Evolutionary conservation across 2,888 invertebrate genomes (phyloP).

Genomic region (Drosophila demipolita): DNA sequence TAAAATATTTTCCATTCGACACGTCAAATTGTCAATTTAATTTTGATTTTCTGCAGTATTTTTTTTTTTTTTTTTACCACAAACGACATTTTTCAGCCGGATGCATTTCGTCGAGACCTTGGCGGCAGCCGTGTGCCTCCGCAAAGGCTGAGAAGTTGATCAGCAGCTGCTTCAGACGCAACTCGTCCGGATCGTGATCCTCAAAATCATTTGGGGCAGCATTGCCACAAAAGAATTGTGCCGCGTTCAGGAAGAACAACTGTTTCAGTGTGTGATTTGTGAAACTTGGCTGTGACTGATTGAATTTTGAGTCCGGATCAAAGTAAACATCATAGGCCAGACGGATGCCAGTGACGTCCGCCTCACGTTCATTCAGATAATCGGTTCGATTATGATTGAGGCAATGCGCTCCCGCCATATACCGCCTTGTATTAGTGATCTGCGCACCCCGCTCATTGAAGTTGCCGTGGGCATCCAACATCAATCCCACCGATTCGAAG

Average conservation of each 20-base stretch:
- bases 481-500: constrained; percentile 66
- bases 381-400: constrained; percentile 51
- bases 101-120: constrained; percentile 67
- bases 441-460: constrained; percentile 5
- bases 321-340: constrained; percentile 70
- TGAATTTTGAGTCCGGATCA: constrained; percentile 22
- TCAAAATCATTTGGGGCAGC: constrained; percentile 17
- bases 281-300: constrained; percentile 34
- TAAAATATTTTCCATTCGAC: background rate
- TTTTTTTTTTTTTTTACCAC: constrained; percentile 54
- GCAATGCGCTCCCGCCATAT: constrained; percentile 37
- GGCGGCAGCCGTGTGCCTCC: constrained; percentile 56
- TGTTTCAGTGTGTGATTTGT: constrained; percentile 43
- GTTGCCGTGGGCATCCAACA: constrained; percentile 60
- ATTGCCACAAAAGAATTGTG: constrained; percentile 81
- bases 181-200: constrained; percentile 76
- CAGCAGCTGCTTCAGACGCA: constrained; percentile 69
- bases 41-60: background rate
- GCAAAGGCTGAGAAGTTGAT: constrained; percentile 72
- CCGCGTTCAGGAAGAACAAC: constrained; percentile 77
- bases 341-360: constrained; percentile 76
- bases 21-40: background rate
- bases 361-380: constrained; percentile 72
- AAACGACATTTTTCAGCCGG: constrained; percentile 68
- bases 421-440: constrained; percentile 40